Percentiles rank a stretch among this genome's conserved stretches.
phyloP scores from a whole-genome alignment of 2,888 invertebrate species.

The Fragum whitleyi region DNA sequence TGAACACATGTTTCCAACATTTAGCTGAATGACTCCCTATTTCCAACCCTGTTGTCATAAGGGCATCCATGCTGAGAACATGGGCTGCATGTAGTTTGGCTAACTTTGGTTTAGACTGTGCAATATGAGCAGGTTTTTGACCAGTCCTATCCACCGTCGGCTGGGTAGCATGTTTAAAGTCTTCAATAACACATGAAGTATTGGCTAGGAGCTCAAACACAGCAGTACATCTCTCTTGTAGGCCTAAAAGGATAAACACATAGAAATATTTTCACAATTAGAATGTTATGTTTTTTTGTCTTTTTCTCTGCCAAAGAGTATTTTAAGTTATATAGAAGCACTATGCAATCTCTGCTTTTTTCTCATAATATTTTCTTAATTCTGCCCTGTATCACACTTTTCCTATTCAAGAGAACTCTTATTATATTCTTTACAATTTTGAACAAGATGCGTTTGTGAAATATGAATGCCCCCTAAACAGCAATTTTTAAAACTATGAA shows the following conservation, averaged over 20 bases:
- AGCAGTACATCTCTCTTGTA: conserved; percentile 96
- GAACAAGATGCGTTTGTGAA: too few species aligned
- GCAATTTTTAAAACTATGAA: too few species aligned
- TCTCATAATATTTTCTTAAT: too few species aligned
- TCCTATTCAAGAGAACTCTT: too few species aligned
- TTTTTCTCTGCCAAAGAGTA: too few species aligned
- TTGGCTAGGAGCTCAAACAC: conserved; percentile 94
- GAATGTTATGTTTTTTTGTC: too few species aligned
- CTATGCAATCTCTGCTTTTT: too few species aligned
- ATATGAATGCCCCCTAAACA: too few species aligned
- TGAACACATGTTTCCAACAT: conserved; percentile 98
- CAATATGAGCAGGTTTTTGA: conserved; percentile 57
- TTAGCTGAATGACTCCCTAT: conserved; percentile 96
- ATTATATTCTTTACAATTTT: too few species aligned
- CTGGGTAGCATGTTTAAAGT: conserved; percentile 74
- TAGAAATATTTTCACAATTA: not conserved
- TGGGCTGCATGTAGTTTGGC: conserved; percentile 92
- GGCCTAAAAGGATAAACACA: conserved; percentile 86
- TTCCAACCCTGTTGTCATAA: conserved; percentile 94
- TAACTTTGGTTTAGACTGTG: conserved; percentile 75
- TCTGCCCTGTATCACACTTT: too few species aligned
- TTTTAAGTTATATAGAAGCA: too few species aligned
- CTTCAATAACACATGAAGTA: conserved; percentile 93
- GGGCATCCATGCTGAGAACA: conserved; percentile 95
- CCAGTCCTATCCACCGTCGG: conserved; percentile 40